These are phyloP conservation scores for Cyclophora albipunctata DNA, from an alignment of 2,888 invertebrate species.

Conservation along the genomic window DNA sequence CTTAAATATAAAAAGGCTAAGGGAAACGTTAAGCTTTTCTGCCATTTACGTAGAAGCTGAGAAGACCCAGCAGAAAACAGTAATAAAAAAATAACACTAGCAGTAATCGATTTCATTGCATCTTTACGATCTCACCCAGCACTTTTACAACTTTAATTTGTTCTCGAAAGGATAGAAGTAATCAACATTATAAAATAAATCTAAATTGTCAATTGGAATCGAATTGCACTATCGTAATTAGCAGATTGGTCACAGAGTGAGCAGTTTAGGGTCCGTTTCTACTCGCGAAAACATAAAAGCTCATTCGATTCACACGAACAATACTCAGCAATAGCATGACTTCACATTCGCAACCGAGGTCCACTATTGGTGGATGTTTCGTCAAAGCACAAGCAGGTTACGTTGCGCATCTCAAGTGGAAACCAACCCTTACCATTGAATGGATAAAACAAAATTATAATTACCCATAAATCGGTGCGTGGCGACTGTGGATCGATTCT, in stretches of 20 bases:
- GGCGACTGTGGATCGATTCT: conserved; percentile 50
- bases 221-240: conserved; percentile 44
- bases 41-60: too few relatives aligned
- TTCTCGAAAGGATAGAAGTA: neutral
- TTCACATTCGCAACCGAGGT: neutral
- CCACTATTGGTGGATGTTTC: too few relatives aligned
- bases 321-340: neutral
- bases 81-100: too few relatives aligned
- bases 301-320: too few relatives aligned
- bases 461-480: conserved; percentile 61
- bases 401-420: too few relatives aligned
- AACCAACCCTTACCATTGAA: conserved; percentile 14
- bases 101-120: conserved; percentile 7
- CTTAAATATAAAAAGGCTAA: too few relatives aligned
- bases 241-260: conserved; percentile 61
- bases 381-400: too few relatives aligned
- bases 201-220: conserved; percentile 10
- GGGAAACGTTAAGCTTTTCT: too few relatives aligned
- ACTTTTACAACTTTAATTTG: neutral
- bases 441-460: conserved; percentile 62
- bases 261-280: conserved; percentile 41
- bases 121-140: conserved; percentile 16
- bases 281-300: neutral
- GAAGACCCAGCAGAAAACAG: too few relatives aligned
- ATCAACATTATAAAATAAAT: conserved; percentile 2